Evolutionary conservation across 1,140 invertebrate genomes (phyloP).

Genomic region (Drosophila oshimai): DNA sequence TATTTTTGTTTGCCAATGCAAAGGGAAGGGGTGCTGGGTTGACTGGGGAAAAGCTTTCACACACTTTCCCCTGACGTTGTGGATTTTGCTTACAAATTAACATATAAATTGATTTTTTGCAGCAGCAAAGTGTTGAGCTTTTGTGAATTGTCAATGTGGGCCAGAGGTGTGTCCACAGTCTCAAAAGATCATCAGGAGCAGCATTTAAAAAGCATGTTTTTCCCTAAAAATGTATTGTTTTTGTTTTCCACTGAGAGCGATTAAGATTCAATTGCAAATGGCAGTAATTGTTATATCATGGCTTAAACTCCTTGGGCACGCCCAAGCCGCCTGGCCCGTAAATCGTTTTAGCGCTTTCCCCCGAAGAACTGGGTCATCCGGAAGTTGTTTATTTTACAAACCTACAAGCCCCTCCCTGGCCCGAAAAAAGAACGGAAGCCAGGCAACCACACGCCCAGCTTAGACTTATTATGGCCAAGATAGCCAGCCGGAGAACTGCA

Average conservation of each 20-base stretch:
- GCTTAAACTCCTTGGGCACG: constrained; percentile 3
- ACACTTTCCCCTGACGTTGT: constrained; percentile 31
- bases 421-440: constrained; percentile 35
- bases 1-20: constrained; percentile 56
- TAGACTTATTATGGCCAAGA: constrained; percentile 54
- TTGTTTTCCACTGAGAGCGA: constrained; percentile 1
- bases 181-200: constrained; percentile 18
- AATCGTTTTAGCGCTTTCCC: constrained; percentile 47
- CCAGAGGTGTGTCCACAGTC: constrained; percentile 10
- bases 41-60: constrained; percentile 26
- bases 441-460: constrained; percentile 21
- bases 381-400: constrained; percentile 60
- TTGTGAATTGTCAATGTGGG: constrained; percentile 54
- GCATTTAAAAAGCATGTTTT: constrained; percentile 3
- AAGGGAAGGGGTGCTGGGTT: neutral
- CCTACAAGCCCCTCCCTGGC: neutral
- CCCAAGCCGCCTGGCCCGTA: constrained; percentile 39
- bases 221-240: neutral
- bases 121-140: constrained; percentile 58
- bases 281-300: constrained; percentile 20
- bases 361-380: constrained; percentile 63
- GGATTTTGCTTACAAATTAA: constrained; percentile 74
- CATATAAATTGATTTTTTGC: constrained; percentile 79
- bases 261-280: constrained; percentile 18
- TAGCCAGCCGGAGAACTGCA: constrained; percentile 40